Evolutionary conservation across 2,797 vertebrate genomes (phyloP), one percentile per base, ranked within the genome.

Genomic region (Oreortyx pictus): DNA sequence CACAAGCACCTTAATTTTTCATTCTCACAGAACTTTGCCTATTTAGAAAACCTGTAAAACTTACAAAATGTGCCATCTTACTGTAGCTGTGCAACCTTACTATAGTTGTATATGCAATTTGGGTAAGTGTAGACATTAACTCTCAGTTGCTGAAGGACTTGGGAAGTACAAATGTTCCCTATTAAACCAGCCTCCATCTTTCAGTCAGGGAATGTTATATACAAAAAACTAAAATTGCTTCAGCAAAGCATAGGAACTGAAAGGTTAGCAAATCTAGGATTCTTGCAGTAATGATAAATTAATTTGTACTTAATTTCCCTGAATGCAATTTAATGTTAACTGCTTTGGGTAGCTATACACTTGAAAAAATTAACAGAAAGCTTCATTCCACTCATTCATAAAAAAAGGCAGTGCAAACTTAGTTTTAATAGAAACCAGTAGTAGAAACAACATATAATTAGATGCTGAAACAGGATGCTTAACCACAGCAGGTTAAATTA

Each of bases 241-340:
- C 62, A 70, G 54, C 44, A 64, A 83, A 76, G 24, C 83, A 50
- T 6, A 91, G 41, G 25, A 91, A 60, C 64, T 66, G 54, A 37
- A 86, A 88, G 68, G 57, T 80, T 70, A 89, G 52, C 37, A 89
- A 92, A 65, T 64, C 71, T 56, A 91, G 37, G 64, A 88, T 41
- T 95, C 83, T 50, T 57, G 56, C 76, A 94, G 78, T 66, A 86
- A 87, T 54, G 56, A 41, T 14, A 75, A 66, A 81, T 94, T 82
- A 92, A 96, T 94, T 82, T 89, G 57, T 80, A 93, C 82, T 87
- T 92, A 76, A 96, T 90, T 92, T 14, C 23, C 39, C n/a, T 35
- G 52, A 86, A 82, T 7, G 33, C 68, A 86, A 66, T 89, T 95
- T 90, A 82, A 88, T 82, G 86, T 86, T 57, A 90, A 89, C 44